Conservation (phyloP, 2,113 vertebrate genomes). For the Rhineura floridana region DNA sequence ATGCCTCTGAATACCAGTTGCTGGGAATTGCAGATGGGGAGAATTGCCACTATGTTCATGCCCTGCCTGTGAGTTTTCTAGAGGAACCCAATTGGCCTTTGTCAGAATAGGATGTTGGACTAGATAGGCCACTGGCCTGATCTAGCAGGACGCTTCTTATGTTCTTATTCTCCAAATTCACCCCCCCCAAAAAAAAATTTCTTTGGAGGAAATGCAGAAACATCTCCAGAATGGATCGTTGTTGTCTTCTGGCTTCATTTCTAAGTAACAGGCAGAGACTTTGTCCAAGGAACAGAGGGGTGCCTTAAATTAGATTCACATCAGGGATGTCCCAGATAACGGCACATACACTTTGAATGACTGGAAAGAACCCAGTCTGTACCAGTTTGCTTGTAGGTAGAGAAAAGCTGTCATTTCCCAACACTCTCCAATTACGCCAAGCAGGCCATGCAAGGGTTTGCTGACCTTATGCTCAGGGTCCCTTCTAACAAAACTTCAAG, state of each 20-base stretch:
- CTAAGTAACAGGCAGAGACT: not conserved
- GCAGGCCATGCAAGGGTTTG: not conserved
- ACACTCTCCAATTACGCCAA: not conserved
- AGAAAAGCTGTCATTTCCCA: not conserved
- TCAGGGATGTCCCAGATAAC: not conserved
- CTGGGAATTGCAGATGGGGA: too few species aligned
- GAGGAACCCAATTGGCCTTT: too few species aligned
- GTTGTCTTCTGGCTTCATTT: not conserved
- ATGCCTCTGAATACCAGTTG: too few species aligned
- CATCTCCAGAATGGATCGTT: not conserved
- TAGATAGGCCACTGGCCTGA: too few species aligned
- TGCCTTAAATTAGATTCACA: not conserved
- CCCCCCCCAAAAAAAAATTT: too few species aligned
- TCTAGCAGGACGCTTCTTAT: too few species aligned
- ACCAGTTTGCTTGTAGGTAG: not conserved
- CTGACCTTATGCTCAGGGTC: conserved; percentile 34
- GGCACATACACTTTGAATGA: not conserved
- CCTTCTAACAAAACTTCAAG: conserved; percentile 17
- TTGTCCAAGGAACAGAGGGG: not conserved
- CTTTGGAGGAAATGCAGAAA: not conserved
- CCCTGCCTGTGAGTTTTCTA: too few species aligned
- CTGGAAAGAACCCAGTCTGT: not conserved
- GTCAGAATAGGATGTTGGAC: too few species aligned
- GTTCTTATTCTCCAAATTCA: not conserved
- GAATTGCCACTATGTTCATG: too few species aligned